Percentiles rank a stretch among this genome's conserved stretches.
Conservation (phyloP, 1,140 invertebrate genomes). For the Ceratina australensis region DNA sequence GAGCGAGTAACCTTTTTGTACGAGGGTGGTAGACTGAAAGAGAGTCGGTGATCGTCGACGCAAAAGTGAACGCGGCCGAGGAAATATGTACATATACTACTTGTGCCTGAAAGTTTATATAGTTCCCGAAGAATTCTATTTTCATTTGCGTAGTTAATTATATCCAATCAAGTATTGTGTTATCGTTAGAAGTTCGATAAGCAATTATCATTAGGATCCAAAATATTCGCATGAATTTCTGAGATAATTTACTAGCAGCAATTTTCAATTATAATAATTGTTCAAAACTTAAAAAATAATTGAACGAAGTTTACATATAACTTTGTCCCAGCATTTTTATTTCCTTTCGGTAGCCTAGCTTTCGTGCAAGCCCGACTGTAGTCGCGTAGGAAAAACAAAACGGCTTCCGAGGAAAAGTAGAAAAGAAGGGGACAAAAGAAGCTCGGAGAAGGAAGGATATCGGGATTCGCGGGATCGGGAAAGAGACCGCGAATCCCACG, state of each 20-base stretch:
- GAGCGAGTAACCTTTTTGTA: constrained; percentile 58
- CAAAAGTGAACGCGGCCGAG: constrained; percentile 57
- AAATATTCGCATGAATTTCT: too few relatives aligned
- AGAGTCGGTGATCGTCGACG: constrained; percentile 45
- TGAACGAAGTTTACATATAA: constrained; percentile 40
- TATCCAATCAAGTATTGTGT: too few relatives aligned
- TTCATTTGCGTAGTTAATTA: background rate
- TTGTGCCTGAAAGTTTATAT: constrained; percentile 69
- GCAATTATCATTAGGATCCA: too few relatives aligned
- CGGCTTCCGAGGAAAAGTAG: constrained; percentile 30
- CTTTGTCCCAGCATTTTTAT: constrained; percentile 21
- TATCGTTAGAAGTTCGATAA: too few relatives aligned
- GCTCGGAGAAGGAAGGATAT: constrained; percentile 17
- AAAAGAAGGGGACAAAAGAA: constrained; percentile 39
- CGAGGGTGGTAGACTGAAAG: constrained; percentile 30
- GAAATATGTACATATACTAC: constrained; percentile 2
- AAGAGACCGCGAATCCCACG: constrained; percentile 74
- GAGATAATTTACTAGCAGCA: too few relatives aligned
- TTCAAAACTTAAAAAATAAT: constrained; percentile 8
- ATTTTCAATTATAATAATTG: too few relatives aligned
- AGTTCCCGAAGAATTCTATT: constrained; percentile 65
- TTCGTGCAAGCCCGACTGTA: constrained; percentile 29
- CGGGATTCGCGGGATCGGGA: constrained; percentile 48
- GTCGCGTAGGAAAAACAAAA: constrained; percentile 38
- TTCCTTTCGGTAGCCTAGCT: constrained; percentile 29